Conservation (phyloP, 1,140 invertebrate genomes). For the Cyclargus thomasi region DNA sequence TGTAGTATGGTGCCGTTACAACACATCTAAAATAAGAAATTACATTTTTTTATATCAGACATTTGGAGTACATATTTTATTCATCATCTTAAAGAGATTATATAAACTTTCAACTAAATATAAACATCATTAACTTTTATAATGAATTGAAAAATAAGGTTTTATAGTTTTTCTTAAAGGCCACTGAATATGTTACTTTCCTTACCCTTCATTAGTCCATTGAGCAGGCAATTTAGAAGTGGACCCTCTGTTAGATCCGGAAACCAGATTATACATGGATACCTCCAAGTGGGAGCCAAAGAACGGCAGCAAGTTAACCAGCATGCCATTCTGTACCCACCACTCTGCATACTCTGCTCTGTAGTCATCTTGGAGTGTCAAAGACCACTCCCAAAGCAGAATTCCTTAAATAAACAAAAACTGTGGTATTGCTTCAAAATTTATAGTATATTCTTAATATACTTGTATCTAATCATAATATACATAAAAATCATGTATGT, state of each 20-base stretch:
- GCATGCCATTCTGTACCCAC: constrained; percentile 78
- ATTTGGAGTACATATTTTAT: too few relatives aligned
- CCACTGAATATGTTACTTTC: too few relatives aligned
- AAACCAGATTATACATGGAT: constrained; percentile 79
- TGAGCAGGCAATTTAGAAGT: constrained; percentile 78
- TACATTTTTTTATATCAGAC: constrained; percentile 10
- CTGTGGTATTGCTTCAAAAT: too few relatives aligned
- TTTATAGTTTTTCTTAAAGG: too few relatives aligned
- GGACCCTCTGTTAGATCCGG: constrained; percentile 78
- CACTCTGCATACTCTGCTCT: constrained; percentile 73
- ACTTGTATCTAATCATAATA: too few relatives aligned
- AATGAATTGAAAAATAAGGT: too few relatives aligned
- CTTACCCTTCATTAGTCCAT: constrained; percentile 79
- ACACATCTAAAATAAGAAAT: constrained; percentile 76
- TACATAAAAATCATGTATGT: too few relatives aligned
- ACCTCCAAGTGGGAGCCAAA: constrained; percentile 82
- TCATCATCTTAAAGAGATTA: too few relatives aligned
- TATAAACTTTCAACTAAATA: too few relatives aligned
- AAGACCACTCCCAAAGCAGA: constrained; percentile 78
- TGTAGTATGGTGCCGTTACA: constrained; percentile 78
- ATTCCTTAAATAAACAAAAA: constrained; percentile 48
- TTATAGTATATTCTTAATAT: too few relatives aligned
- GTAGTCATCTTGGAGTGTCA: constrained; percentile 70
- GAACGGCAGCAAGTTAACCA: constrained; percentile 81
- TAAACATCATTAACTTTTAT: too few relatives aligned